phyloP scores from a whole-genome alignment of 2,888 invertebrate genomes.

The Mesorhabditis spiculigera region DNA sequence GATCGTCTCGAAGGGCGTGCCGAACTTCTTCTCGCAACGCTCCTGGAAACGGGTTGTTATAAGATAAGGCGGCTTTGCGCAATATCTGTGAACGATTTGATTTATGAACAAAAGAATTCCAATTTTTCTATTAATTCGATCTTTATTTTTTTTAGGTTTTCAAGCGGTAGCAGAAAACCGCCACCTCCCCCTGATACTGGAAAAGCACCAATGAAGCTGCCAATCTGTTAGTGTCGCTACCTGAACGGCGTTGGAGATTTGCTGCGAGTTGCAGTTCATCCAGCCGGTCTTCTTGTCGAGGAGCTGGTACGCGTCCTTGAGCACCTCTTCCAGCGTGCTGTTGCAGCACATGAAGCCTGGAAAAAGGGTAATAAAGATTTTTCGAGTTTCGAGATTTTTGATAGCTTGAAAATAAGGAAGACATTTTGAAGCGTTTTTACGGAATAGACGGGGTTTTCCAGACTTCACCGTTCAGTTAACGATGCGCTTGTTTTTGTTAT shows the following conservation, averaged over 20 bases:
- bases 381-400: too few relatives aligned
- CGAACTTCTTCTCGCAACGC: constrained; percentile 30
- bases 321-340: constrained; percentile 42
- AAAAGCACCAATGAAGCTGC: too few relatives aligned
- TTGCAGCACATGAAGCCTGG: constrained; percentile 56
- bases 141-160: neutral
- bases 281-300: constrained; percentile 17
- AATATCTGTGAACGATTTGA: too few relatives aligned
- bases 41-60: constrained; percentile 18
- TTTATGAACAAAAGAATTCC: too few relatives aligned
- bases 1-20: constrained; percentile 49
- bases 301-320: constrained; percentile 30
- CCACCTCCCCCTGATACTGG: neutral
- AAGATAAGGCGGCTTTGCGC: too few relatives aligned
- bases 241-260: constrained; percentile 39
- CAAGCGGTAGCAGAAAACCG: neutral
- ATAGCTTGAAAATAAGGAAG: too few relatives aligned
- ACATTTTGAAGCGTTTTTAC: too few relatives aligned
- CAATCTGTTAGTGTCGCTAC: too few relatives aligned
- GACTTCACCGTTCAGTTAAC: too few relatives aligned
- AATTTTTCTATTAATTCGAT: too few relatives aligned
- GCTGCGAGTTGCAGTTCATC: constrained; percentile 47
- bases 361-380: constrained; percentile 5
- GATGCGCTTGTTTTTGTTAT: too few relatives aligned
- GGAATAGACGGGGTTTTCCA: too few relatives aligned